phyloP scores from a whole-genome alignment of 2,888 invertebrate species.

The Pseudeuparius sepicola region DNA sequence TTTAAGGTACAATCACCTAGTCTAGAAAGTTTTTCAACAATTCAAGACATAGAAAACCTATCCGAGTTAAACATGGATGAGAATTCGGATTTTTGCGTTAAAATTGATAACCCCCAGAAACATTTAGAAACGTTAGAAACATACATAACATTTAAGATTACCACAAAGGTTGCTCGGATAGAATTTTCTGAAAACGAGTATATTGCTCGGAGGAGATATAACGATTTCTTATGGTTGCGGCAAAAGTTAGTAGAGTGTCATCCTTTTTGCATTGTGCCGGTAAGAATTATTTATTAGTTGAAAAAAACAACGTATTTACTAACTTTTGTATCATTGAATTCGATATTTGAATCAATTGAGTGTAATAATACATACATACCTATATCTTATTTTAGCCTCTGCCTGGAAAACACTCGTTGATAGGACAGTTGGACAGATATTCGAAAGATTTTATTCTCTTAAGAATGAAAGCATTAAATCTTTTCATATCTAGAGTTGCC shows the following conservation, averaged over 20 bases:
- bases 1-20: constrained; percentile 48
- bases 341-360: no score
- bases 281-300: constrained; percentile 32
- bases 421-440: constrained; percentile 58
- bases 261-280: constrained; percentile 58
- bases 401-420: constrained; percentile 58
- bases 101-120: constrained; percentile 64
- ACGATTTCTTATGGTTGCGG: constrained; percentile 62
- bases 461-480: constrained; percentile 54
- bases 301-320: background rate
- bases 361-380: no score
- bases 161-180: constrained; percentile 55
- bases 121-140: constrained; percentile 61
- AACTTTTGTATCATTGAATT: no score
- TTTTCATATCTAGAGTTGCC: constrained; percentile 54
- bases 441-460: constrained; percentile 59
- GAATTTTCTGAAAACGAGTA: constrained; percentile 55
- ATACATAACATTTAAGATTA: constrained; percentile 58
- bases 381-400: constrained; percentile 45
- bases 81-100: constrained; percentile 50
- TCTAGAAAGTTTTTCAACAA: constrained; percentile 49
- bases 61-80: constrained; percentile 46
- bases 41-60: constrained; percentile 46
- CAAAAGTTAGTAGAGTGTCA: constrained; percentile 54
- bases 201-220: constrained; percentile 56